Evolutionary conservation across 1,140 invertebrate genomes (phyloP).

Genomic region (Arctopsyche grandis): DNA sequence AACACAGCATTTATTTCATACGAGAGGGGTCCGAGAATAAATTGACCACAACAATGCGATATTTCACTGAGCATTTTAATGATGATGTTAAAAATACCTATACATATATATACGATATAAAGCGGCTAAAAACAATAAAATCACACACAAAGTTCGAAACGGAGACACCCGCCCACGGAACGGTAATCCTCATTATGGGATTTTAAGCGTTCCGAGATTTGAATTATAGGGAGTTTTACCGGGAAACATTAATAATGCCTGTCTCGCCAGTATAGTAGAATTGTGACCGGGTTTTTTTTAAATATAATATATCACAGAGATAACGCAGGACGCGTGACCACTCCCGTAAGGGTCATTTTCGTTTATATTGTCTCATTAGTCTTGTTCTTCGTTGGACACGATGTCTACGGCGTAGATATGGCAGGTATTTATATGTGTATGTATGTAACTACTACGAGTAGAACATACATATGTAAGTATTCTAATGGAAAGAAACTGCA

Average conservation of each 20-base stretch:
- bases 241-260: conserved; percentile 31
- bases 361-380: conserved; percentile 46
- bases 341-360: conserved; percentile 27
- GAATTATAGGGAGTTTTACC: conserved; percentile 36
- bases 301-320: conserved; percentile 49
- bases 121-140: background rate
- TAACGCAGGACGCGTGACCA: conserved; percentile 44
- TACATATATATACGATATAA: background rate
- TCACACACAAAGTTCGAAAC: background rate
- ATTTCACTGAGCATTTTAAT: conserved; percentile 3
- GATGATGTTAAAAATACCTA: background rate
- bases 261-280: background rate
- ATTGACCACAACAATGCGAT: conserved; percentile 28
- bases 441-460: background rate
- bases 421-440: background rate
- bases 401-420: background rate
- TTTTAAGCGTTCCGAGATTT: conserved; percentile 37
- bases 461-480: background rate
- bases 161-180: conserved; percentile 11
- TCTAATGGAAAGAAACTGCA: no score
- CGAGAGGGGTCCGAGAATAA: background rate
- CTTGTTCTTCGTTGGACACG: conserved; percentile 13
- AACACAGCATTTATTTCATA: conserved; percentile 17
- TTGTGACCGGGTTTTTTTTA: conserved; percentile 32
- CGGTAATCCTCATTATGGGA: conserved; percentile 46